These are phyloP conservation scores for Trematomus bernacchii DNA, from an alignment of 2,797 vertebrate genomes.

Conservation along the genomic window DNA sequence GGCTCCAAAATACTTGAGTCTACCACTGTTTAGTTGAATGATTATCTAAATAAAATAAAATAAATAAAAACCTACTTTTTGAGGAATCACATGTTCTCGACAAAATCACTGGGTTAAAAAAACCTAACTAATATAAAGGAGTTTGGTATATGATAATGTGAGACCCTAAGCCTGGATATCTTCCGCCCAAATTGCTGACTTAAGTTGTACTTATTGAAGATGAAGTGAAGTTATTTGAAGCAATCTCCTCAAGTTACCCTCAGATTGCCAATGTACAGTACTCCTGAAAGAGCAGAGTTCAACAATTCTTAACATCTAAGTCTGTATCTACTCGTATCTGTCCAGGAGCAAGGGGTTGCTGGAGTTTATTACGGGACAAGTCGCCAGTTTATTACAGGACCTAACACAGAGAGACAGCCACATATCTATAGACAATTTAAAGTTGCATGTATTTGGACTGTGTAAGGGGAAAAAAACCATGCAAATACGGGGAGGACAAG, in stretches of 20 bases:
- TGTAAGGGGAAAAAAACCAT: constrained; percentile 16
- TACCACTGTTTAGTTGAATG: constrained; percentile 13
- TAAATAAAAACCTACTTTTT: neutral
- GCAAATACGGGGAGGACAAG: constrained; percentile 23
- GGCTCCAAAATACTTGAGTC: neutral
- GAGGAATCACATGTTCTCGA: neutral
- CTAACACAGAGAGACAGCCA: constrained; percentile 21
- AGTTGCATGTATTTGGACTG: constrained; percentile 23
- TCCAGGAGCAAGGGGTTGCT: neutral
- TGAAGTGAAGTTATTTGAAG: neutral
- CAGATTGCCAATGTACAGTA: neutral
- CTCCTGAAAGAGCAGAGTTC: neutral
- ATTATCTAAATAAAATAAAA: constrained; percentile 9
- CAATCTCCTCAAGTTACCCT: neutral
- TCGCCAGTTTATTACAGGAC: constrained; percentile 2
- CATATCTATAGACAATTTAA: constrained; percentile 35
- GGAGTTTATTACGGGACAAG: constrained; percentile 19
- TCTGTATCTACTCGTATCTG: neutral
- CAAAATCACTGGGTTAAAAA: neutral
- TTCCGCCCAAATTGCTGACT: neutral
- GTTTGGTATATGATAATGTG: no score
- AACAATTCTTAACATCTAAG: neutral
- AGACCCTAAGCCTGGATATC: neutral
- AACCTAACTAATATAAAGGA: no score
- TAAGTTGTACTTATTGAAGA: neutral